Base-by-base conservation (phyloP, 2,797 vertebrate species). In the Myotis findleyi region DNA sequence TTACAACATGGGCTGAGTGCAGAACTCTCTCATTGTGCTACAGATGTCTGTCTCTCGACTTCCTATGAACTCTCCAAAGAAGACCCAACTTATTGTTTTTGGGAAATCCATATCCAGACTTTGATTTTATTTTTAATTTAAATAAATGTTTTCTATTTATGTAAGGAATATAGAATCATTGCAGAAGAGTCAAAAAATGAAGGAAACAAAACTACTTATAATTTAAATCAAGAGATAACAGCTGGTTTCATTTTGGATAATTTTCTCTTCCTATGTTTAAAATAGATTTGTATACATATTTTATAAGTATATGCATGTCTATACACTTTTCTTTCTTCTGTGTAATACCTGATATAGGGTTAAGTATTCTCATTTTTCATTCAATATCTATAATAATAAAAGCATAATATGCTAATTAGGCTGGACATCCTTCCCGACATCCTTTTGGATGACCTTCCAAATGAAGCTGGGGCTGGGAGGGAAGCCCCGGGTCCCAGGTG, bases 51-150 rank as follows among this genome's bases (percentile, higher is more conserved):
- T 44, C 12, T 62, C 21, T 92, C 21, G 30, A 59, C 6, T 79
- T 76, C 82, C n/a, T 82, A 16, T n/a, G 11, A 81, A 59, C 25
- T 89, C 30, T 82, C 33, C 27, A 36, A 36, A 66, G 66, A 18
- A 21, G 18, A 51, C 27, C 18, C n/a, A 77, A 80, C 3, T 86
- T 57, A 64, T 12, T 80, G 11, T 20, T 53, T 76, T 49, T 47
- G 44, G 27, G 11, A 76, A 76, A 68, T 47, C 12, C 11, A 89
- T 77, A 68, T 62, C 25, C 11, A 75, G 8, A 73, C 13, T 66
- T 72, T 82, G 27, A 41, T 86, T 86, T 89, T 6, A 72, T 83
- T 82, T 88, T 53, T 25, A 71, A 76, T 75, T 93, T 79, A 93
- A 83, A 83, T 12, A 77, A 30, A 71, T 25, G 10, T 57, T 72